Conservation (phyloP, 2,888 invertebrate genomes). For the Epirrhoe alternata region DNA sequence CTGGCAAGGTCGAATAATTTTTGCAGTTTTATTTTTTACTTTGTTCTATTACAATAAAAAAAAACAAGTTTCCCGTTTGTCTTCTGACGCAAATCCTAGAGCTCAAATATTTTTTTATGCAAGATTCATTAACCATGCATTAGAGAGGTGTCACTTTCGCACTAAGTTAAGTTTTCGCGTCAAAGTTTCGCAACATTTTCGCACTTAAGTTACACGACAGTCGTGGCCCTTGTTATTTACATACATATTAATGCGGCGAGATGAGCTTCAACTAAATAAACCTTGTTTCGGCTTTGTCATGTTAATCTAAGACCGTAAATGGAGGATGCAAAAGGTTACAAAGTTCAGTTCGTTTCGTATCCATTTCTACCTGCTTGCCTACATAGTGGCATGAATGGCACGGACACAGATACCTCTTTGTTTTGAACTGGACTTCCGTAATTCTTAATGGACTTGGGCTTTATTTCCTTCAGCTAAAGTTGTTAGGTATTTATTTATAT, state of each 20-base stretch:
- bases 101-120: neutral
- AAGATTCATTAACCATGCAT: slow-evolving; percentile 40
- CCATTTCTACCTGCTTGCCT: neutral
- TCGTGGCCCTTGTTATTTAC: slow-evolving; percentile 48
- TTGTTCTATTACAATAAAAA: slow-evolving; percentile 4
- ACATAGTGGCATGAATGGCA: neutral
- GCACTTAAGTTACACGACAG: slow-evolving; percentile 31
- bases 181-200: slow-evolving; percentile 22
- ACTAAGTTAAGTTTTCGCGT: slow-evolving; percentile 27
- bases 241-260: slow-evolving; percentile 57
- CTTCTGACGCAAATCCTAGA: too few species aligned
- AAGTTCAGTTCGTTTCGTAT: slow-evolving; percentile 24
- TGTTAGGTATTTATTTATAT: too few species aligned
- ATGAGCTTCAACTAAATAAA: slow-evolving; percentile 54
- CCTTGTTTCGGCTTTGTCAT: slow-evolving; percentile 54
- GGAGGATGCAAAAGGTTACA: slow-evolving; percentile 39
- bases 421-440: too few species aligned
- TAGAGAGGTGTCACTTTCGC: slow-evolving; percentile 24
- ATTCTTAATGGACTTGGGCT: too few species aligned
- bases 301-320: slow-evolving; percentile 46
- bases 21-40: slow-evolving; percentile 27
- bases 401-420: too few species aligned
- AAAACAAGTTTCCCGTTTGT: too few species aligned
- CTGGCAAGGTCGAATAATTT: slow-evolving; percentile 83
- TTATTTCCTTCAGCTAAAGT: too few species aligned